Percentiles rank a stretch among this genome's conserved stretches.
Conservation (phyloP, 2,888 invertebrate genomes). For the Synanthedon andrenaeformis region DNA sequence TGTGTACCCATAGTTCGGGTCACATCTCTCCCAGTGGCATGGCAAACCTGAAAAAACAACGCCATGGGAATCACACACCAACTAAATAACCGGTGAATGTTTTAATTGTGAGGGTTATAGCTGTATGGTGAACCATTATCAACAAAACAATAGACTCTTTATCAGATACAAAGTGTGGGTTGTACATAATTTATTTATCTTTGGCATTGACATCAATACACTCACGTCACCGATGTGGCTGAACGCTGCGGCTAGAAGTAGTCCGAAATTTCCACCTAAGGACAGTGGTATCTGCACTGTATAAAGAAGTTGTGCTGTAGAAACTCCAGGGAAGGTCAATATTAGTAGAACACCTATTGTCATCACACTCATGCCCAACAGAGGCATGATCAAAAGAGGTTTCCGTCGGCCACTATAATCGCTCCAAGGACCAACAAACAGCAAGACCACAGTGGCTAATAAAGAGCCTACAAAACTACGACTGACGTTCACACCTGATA, state of each 20-base stretch:
- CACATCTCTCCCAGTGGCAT: slow-evolving; percentile 53
- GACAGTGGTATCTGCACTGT: slow-evolving; percentile 74
- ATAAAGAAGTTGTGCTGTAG: slow-evolving; percentile 51
- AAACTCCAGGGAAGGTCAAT: slow-evolving; percentile 52
- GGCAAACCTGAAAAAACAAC: slow-evolving; percentile 44
- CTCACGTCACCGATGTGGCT: slow-evolving; percentile 84
- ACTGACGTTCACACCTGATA: slow-evolving; percentile 77
- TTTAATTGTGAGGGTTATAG: background rate
- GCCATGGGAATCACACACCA: slow-evolving; percentile 3
- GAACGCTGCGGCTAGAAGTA: slow-evolving; percentile 80
- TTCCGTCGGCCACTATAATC: slow-evolving; percentile 71
- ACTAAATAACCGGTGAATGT: background rate
- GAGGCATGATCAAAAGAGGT: slow-evolving; percentile 67
- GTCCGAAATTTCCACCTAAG: slow-evolving; percentile 75
- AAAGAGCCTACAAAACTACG: slow-evolving; percentile 59
- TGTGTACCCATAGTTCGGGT: slow-evolving; percentile 74
- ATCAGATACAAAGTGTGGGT: background rate
- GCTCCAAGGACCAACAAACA: slow-evolving; percentile 74
- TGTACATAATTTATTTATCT: background rate
- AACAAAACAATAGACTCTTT: background rate
- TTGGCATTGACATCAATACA: slow-evolving; percentile 8
- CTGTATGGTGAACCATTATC: background rate
- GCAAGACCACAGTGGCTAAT: slow-evolving; percentile 71
- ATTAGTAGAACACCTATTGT: slow-evolving; percentile 53
- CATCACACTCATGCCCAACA: slow-evolving; percentile 66